These are phyloP conservation scores for Apistogramma diplotaenia DNA, from an alignment of 2,113 vertebrate species.

Conservation along the genomic window DNA sequence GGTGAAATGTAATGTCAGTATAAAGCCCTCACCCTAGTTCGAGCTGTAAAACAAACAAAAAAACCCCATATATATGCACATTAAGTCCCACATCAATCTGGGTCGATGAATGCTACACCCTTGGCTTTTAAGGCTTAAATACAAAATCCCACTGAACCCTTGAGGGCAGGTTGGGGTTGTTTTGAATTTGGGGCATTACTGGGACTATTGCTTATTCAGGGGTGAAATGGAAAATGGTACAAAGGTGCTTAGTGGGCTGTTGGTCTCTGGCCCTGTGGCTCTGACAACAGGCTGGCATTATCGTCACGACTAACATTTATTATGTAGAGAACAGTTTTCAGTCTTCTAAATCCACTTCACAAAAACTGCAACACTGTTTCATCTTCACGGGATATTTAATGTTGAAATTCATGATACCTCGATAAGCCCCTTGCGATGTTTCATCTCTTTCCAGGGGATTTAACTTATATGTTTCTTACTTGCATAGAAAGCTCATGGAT, in stretches of 20 bases:
- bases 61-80: neutral
- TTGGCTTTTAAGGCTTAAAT: neutral
- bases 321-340: neutral
- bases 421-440: too few relatives aligned
- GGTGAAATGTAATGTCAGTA: neutral
- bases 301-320: neutral
- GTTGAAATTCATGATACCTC: neutral
- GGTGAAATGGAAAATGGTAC: constrained; percentile 9
- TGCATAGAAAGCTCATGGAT: neutral
- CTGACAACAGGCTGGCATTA: neutral
- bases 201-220: constrained; percentile 3
- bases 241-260: neutral
- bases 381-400: too few relatives aligned
- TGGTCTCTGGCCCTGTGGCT: neutral
- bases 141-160: constrained; percentile 1
- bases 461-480: neutral
- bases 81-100: neutral
- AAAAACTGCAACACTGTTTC: neutral
- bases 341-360: neutral
- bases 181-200: neutral
- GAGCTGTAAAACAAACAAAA: neutral
- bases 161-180: neutral
- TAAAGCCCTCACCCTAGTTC: too few relatives aligned
- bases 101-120: neutral
- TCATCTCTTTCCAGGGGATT: neutral